Conservation (phyloP, 1,140 invertebrate genomes). For the Aphelinus atriplicis region DNA sequence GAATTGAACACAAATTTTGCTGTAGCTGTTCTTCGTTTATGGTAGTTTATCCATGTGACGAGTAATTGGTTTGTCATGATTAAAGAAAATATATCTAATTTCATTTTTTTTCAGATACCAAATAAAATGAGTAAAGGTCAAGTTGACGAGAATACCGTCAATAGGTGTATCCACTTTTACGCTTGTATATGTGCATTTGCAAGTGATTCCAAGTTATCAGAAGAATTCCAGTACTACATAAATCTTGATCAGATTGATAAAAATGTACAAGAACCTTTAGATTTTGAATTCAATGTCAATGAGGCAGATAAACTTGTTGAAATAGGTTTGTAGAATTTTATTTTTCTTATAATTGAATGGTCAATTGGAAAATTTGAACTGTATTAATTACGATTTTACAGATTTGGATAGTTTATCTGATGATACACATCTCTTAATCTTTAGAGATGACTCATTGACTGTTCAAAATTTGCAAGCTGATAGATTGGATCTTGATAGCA, state of each 20-base stretch:
- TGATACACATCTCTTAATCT: slow-evolving; percentile 60
- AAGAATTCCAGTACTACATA: slow-evolving; percentile 78
- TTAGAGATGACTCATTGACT: slow-evolving; percentile 58
- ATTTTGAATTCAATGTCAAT: slow-evolving; percentile 47
- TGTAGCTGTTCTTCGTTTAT: slow-evolving; percentile 75
- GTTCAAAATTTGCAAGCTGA: slow-evolving; percentile 54
- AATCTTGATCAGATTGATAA: slow-evolving; percentile 64
- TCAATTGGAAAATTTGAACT: slow-evolving; percentile 13
- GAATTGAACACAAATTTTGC: slow-evolving; percentile 71
- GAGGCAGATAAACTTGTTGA: slow-evolving; percentile 58
- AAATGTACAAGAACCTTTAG: slow-evolving; percentile 49
- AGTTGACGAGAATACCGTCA: slow-evolving; percentile 45
- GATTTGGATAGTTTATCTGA: slow-evolving; percentile 58
- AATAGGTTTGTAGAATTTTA: slow-evolving; percentile 51
- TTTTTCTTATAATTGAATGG: background rate
- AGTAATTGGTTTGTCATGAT: too few relatives aligned
- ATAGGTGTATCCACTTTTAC: slow-evolving; percentile 73
- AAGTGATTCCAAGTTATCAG: slow-evolving; percentile 74
- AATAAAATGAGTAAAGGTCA: slow-evolving; percentile 51
- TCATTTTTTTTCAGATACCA: slow-evolving; percentile 35
- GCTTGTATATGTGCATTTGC: slow-evolving; percentile 83
- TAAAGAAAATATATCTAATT: too few relatives aligned
- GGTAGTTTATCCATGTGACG: slow-evolving; percentile 50
- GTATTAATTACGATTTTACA: slow-evolving; percentile 41
- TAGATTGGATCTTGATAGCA: slow-evolving; percentile 55